A percentile compares a stretch with the other conserved stretches of the same genome.
phyloP scores from a whole-genome alignment of 2,113 vertebrate genomes.

The Corydoras maculifer region DNA sequence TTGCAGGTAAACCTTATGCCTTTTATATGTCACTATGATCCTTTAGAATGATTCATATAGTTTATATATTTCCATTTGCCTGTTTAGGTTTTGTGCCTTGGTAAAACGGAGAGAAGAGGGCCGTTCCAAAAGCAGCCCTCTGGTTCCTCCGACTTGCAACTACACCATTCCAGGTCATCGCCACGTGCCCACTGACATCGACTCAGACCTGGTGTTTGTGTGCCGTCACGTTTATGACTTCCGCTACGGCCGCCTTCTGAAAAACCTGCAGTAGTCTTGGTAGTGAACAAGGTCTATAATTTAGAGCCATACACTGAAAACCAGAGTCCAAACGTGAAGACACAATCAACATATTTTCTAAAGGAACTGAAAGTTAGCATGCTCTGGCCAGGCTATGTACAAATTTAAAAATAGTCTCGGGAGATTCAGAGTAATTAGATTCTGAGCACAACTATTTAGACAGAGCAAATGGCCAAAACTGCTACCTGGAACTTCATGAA shows the following conservation, averaged over 20 bases:
- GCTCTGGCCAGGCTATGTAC: conserved; percentile 17
- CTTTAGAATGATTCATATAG: not conserved
- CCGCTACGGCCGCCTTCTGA: conserved; percentile 92
- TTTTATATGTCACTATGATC: not conserved
- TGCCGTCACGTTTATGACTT: conserved; percentile 99
- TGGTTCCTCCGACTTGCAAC: conserved; percentile 84
- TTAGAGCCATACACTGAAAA: conserved; percentile 42
- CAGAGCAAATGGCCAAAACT: no score
- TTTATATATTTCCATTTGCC: conserved; percentile 14
- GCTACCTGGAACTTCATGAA: no score
- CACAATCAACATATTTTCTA: conserved; percentile 33
- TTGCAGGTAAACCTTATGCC: conserved; percentile 80
- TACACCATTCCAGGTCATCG: conserved; percentile 87
- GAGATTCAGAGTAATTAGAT: no score
- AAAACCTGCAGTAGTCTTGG: conserved; percentile 88
- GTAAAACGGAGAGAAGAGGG: conserved; percentile 88
- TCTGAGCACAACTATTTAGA: no score
- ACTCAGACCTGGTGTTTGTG: conserved; percentile 92
- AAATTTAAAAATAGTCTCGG: no score
- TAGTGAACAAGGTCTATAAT: conserved; percentile 14
- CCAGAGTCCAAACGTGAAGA: conserved; percentile 38
- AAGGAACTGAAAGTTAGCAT: conserved; percentile 21
- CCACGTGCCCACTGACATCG: conserved; percentile 88
- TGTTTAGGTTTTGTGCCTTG: conserved; percentile 96
- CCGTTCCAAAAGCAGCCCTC: conserved; percentile 73